phyloP scores from a whole-genome alignment of 2,888 invertebrate species.

The Empis livida region DNA sequence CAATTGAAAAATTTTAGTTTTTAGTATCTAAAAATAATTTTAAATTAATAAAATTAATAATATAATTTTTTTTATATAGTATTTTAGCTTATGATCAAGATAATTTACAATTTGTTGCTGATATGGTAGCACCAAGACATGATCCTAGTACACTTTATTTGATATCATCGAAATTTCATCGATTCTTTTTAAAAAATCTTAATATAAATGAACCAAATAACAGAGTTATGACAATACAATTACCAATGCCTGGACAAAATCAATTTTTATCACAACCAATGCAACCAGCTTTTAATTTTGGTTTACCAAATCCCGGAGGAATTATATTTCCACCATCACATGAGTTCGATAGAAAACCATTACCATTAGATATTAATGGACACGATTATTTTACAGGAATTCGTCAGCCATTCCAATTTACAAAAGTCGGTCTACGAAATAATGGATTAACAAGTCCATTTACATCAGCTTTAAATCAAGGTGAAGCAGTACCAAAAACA shows the following conservation, averaged over 20 bases:
- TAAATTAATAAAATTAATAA: neutral
- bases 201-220: constrained; percentile 58
- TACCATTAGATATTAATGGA: neutral
- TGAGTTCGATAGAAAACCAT: neutral
- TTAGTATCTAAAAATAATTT: neutral
- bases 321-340: neutral
- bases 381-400: constrained; percentile 21
- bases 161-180: constrained; percentile 64
- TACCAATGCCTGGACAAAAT: constrained; percentile 13
- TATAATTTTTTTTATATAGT: constrained; percentile 34
- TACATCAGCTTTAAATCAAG: constrained; percentile 28
- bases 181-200: constrained; percentile 58
- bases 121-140: constrained; percentile 51
- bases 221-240: constrained; percentile 50
- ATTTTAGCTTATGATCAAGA: constrained; percentile 59
- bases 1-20: neutral
- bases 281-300: neutral
- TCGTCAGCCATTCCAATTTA: constrained; percentile 24
- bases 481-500: constrained; percentile 24
- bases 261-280: neutral
- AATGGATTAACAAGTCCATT: constrained; percentile 28
- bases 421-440: constrained; percentile 21
- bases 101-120: constrained; percentile 64
- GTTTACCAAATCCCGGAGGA: constrained; percentile 14
- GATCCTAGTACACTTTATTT: constrained; percentile 63